Evolutionary conservation across 2,797 vertebrate species (phyloP), one percentile per base, ranked within the genome.

Genomic region (Prionace glauca): DNA sequence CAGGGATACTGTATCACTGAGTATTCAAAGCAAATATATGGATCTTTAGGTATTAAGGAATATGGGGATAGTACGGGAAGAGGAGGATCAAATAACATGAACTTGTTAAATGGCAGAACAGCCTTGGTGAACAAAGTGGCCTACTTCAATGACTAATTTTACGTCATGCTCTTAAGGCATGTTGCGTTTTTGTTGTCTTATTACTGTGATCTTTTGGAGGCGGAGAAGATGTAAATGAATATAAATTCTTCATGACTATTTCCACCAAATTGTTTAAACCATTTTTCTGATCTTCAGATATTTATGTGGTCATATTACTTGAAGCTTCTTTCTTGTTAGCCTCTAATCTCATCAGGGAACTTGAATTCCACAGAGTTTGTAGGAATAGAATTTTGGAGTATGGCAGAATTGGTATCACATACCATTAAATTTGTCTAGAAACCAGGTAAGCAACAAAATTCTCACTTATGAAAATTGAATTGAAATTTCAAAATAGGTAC

Each of bases 291-390:
- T 91, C 88, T 91, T 32, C n/a, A n/a, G 26, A 91, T 91, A 32
- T 65, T 36, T n/a, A 29, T 91, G 24, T 88, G 56, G 32, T 56
- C 26, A n/a, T 18, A n/a, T 65, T 26, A 62, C n/a, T 91, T 91
- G 88, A 7, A 91, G 12, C 60, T 32, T n/a, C 16, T 91, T 91
- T 65, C 32, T 2, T 65, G 16, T 91, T 62, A 18, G 7, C 29
- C 16, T 65, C 2, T 65, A 91, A 65, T 91, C 32, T 24, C 29
- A n/a, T 29, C 32, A 65, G 29, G 20, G 60, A 0, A 5, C 98
- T 69, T 69, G 67, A 69, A 69, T 69, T 69, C 67, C 18, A 14
- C 14, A 69, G 2, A 20, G 67, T 20, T 69, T 69, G 67, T 69
- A 18, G 67, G 18, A 65, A 65, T 65, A 65, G 62, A 65, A 65